Percentiles rank a stretch among this genome's conserved stretches.
phyloP scores from a whole-genome alignment of 2,888 invertebrate species.

The Andrena dorsata region DNA sequence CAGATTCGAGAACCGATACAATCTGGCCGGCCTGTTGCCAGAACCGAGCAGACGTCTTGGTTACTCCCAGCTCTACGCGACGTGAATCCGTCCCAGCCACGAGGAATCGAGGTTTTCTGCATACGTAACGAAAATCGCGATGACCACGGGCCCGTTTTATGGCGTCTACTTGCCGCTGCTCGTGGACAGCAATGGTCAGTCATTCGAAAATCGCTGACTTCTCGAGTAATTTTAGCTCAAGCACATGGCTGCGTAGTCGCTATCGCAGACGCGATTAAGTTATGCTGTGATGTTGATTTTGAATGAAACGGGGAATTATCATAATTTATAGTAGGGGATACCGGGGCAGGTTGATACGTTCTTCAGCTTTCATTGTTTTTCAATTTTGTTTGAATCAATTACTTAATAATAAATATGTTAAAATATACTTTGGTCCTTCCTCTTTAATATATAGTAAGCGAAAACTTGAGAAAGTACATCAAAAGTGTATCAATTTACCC shows the following conservation, averaged over 20 bases:
- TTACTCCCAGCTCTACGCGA: conserved; percentile 36
- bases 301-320: too few species aligned
- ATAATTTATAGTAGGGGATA: too few species aligned
- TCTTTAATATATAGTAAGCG: too few species aligned
- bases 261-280: background rate
- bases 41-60: conserved; percentile 45
- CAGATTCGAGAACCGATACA: conserved; percentile 65
- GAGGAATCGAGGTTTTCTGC: conserved; percentile 25
- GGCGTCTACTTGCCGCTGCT: background rate
- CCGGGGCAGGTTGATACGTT: too few species aligned
- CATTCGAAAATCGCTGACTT: background rate
- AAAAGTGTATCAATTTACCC: too few species aligned
- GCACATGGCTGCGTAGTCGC: background rate
- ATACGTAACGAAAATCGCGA: conserved; percentile 34
- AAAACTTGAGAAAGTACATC: too few species aligned
- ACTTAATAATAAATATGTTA: too few species aligned
- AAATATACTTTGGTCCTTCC: too few species aligned
- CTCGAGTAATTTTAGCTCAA: background rate
- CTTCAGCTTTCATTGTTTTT: too few species aligned
- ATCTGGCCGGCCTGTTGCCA: conserved; percentile 62
- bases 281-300: background rate
- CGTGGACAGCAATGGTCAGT: conserved; percentile 6
- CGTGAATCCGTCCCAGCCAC: conserved; percentile 53
- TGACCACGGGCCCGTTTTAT: conserved; percentile 36
- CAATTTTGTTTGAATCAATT: too few species aligned